These are phyloP conservation scores for Ricordea florida DNA, from an alignment of 92 coral and sea anemone genomes.

Conservation along the genomic window DNA sequence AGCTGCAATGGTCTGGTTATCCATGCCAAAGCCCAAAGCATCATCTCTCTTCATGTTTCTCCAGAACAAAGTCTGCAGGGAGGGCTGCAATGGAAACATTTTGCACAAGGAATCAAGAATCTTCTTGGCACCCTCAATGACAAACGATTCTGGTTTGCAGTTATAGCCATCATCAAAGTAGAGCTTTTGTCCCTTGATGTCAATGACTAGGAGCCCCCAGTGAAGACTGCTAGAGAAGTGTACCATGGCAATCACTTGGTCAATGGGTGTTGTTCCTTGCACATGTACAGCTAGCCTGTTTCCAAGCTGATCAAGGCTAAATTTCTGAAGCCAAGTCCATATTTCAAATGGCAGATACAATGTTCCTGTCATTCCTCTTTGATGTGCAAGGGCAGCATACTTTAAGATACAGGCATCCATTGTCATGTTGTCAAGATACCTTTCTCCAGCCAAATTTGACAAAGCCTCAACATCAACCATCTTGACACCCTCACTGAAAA, in stretches of 20 bases:
- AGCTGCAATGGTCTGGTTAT: conserved; percentile 3
- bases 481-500: conserved; percentile 1
- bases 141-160: neutral
- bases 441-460: neutral
- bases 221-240: neutral
- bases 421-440: conserved; percentile 26
- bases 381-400: neutral
- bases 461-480: conserved; percentile 34
- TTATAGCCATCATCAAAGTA: conserved; percentile 32
- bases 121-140: conserved; percentile 3
- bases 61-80: neutral
- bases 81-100: neutral
- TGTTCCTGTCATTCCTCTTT: neutral
- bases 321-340: conserved; percentile 34
- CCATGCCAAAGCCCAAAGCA: conserved; percentile 13
- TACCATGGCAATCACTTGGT: neutral
- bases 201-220: conserved; percentile 15
- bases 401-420: conserved; percentile 17
- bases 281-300: too few species aligned
- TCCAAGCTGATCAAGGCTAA: too few species aligned
- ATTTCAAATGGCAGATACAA: conserved; percentile 27
- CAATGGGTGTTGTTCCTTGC: too few species aligned
- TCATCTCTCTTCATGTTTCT: neutral
- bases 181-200: neutral
- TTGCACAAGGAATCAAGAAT: neutral